These are phyloP conservation scores for Dasypus novemcinctus DNA, from an alignment of 2,113 vertebrate genomes.

Conservation along the genomic window DNA sequence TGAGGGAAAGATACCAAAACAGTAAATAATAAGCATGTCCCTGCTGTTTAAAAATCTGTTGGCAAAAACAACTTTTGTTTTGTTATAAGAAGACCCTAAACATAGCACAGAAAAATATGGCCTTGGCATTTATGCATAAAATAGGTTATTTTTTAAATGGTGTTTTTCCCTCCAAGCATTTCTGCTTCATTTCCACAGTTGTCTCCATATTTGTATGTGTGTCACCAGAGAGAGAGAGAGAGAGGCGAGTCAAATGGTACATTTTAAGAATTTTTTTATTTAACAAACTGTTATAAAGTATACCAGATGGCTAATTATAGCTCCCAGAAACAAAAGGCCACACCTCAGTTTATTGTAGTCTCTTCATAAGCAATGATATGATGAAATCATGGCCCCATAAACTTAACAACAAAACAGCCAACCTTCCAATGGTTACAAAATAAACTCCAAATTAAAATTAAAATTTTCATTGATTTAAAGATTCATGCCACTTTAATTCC, in stretches of 20 bases:
- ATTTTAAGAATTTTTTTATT: conserved; percentile 32
- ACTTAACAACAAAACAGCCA: neutral
- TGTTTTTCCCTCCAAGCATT: neutral
- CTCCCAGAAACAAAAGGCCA: conserved; percentile 48
- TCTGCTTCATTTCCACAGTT: conserved; percentile 12
- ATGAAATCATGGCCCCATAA: conserved; percentile 38
- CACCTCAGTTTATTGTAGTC: neutral
- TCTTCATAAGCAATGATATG: neutral
- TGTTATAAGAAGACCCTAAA: conserved; percentile 58
- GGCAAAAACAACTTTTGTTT: conserved; percentile 66
- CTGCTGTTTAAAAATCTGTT: conserved; percentile 78
- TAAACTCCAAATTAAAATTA: conserved; percentile 43
- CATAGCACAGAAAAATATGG: conserved; percentile 51
- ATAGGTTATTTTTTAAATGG: neutral
- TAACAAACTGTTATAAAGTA: conserved; percentile 39
- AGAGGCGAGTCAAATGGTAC: neutral
- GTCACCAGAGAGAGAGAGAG: neutral
- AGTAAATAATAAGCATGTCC: conserved; percentile 76
- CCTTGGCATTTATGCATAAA: conserved; percentile 33
- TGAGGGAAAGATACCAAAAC: conserved; percentile 74
- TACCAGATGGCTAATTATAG: conserved; percentile 21
- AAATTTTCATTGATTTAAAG: conserved; percentile 34
- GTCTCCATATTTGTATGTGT: neutral
- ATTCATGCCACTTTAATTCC: conserved; percentile 8
- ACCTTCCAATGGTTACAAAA: conserved; percentile 15